Evolutionary conservation across 2,888 invertebrate species (phyloP).

Genomic region (Drosophila meridionalis): DNA sequence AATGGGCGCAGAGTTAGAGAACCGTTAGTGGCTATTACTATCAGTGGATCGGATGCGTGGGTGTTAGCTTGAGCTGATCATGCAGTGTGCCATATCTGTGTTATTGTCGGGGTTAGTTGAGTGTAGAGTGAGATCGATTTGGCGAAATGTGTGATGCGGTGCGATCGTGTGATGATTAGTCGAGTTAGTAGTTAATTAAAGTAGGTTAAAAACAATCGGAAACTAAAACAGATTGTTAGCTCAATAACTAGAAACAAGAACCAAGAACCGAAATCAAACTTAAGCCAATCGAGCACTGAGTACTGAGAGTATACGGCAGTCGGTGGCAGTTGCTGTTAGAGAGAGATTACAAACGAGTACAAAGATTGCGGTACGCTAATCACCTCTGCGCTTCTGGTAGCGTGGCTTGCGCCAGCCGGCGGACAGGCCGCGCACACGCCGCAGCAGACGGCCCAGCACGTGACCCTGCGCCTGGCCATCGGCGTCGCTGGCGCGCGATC

Average conservation of each 20-base stretch:
- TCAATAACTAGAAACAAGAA: constrained; percentile 59
- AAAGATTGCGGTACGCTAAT: constrained; percentile 63
- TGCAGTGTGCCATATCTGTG: constrained; percentile 30
- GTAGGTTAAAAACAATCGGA: constrained; percentile 24
- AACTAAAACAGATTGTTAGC: constrained; percentile 62
- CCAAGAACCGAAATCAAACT: constrained; percentile 46
- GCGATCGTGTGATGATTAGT: constrained; percentile 50
- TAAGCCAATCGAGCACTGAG: constrained; percentile 55
- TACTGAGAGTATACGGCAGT: constrained; percentile 49
- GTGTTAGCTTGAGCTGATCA: constrained; percentile 35
- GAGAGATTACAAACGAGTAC: constrained; percentile 54
- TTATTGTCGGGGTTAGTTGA: constrained; percentile 10
- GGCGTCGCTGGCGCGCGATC: constrained; percentile 71
- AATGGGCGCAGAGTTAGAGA: constrained; percentile 25
- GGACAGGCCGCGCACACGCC: constrained; percentile 84
- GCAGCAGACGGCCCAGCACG: constrained; percentile 82
- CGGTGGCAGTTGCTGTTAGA: constrained; percentile 67
- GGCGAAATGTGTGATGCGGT: constrained; percentile 44
- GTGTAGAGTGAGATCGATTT: constrained; percentile 22
- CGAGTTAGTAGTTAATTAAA: constrained; percentile 59
- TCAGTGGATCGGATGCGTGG: neutral
- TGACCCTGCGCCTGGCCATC: constrained; percentile 65
- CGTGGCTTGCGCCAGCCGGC: constrained; percentile 85
- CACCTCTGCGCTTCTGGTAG: constrained; percentile 85
- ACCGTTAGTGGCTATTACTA: constrained; percentile 22